These are phyloP conservation scores for Conomelus anceps DNA, from an alignment of 2,888 invertebrate species.

Conservation along the genomic window DNA sequence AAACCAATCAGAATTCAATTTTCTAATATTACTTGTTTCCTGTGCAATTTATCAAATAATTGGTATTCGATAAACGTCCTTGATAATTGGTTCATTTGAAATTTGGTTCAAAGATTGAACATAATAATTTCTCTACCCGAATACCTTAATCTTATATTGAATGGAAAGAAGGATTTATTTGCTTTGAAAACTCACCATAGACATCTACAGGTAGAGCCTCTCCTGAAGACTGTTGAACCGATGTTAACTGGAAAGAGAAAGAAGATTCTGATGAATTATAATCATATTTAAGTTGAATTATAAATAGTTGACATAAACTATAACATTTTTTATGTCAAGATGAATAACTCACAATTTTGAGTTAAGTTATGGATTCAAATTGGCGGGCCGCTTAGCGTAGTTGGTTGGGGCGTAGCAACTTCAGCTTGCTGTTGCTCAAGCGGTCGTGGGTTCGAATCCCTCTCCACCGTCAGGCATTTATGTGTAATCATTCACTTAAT, in stretches of 20 bases:
- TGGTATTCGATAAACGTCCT: neutral
- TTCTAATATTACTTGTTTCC: neutral
- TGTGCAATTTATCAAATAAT: neutral
- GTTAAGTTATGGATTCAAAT: too few relatives aligned
- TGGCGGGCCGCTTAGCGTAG: too few relatives aligned
- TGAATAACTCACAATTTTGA: too few relatives aligned
- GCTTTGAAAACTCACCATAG: neutral
- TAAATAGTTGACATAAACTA: too few relatives aligned
- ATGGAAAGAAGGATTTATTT: neutral
- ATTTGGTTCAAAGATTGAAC: neutral
- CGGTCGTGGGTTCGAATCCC: too few relatives aligned
- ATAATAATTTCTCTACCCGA: neutral
- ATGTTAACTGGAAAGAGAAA: neutral
- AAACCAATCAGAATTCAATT: neutral
- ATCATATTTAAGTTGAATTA: too few relatives aligned
- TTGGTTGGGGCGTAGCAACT: too few relatives aligned
- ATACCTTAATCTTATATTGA: neutral
- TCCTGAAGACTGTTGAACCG: conserved; percentile 3
- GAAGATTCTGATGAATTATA: too few relatives aligned
- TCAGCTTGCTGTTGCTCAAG: too few relatives aligned
- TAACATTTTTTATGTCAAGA: too few relatives aligned
- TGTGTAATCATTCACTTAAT: too few relatives aligned
- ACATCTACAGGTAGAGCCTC: neutral
- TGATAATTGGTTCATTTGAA: neutral
- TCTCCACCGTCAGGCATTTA: too few relatives aligned